Evolutionary conservation across 2,888 invertebrate species (phyloP).

Genomic region (Phengaris alcon): DNA sequence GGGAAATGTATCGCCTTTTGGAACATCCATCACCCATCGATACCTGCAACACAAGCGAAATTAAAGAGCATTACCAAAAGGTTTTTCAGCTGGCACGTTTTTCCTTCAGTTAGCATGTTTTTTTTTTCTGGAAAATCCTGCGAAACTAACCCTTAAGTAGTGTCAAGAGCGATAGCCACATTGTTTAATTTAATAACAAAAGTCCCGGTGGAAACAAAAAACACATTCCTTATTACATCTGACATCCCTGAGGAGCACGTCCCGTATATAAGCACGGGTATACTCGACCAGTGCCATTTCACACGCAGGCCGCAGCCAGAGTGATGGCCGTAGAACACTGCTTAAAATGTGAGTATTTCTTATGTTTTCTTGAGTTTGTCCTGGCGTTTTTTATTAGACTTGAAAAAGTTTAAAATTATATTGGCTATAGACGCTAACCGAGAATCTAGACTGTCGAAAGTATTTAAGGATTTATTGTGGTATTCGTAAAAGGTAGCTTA

Average conservation of each 20-base stretch:
- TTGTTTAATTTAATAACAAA: slow-evolving; percentile 76
- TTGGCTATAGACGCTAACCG: too few relatives aligned
- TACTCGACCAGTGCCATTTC: neutral
- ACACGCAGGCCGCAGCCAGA: neutral
- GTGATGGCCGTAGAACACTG: neutral
- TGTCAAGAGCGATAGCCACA: slow-evolving; percentile 62
- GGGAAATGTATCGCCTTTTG: too few relatives aligned
- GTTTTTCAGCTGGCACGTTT: too few relatives aligned
- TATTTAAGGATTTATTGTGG: too few relatives aligned
- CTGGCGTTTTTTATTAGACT: neutral
- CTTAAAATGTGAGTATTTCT: slow-evolving; percentile 20
- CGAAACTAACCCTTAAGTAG: slow-evolving; percentile 50
- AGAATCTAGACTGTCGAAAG: too few relatives aligned
- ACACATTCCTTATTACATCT: slow-evolving; percentile 47
- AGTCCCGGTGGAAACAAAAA: slow-evolving; percentile 52
- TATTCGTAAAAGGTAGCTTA: too few relatives aligned
- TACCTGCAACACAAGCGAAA: too few relatives aligned
- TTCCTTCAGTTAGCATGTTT: neutral
- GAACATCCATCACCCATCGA: too few relatives aligned
- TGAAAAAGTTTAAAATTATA: too few relatives aligned
- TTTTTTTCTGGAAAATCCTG: neutral
- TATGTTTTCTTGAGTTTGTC: neutral
- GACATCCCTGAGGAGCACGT: slow-evolving; percentile 61
- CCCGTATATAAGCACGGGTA: slow-evolving; percentile 32
- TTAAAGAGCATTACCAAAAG: too few relatives aligned